These are phyloP conservation scores for Myoxocephalus aenaeus DNA, from an alignment of 2,797 vertebrate species.

Conservation along the genomic window DNA sequence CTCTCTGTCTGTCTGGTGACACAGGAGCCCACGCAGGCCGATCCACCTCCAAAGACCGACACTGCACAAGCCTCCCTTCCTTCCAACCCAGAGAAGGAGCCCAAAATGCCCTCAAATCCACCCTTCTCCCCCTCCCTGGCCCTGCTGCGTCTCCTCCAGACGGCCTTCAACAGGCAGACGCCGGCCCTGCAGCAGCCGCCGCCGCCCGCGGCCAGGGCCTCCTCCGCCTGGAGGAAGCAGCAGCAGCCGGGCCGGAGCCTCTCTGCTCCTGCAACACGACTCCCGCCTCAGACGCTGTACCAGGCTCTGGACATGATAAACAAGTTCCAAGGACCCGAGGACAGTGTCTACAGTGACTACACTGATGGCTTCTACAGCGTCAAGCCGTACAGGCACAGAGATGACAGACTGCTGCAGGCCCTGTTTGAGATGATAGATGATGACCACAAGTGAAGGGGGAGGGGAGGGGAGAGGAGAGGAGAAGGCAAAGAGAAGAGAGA, in stretches of 20 bases:
- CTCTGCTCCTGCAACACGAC: constrained; percentile 52
- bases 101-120: constrained; percentile 62
- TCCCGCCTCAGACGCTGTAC: constrained; percentile 86
- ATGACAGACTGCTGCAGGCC: constrained; percentile 94
- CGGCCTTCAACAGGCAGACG: constrained; percentile 88
- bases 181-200: constrained; percentile 53
- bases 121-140: constrained; percentile 79
- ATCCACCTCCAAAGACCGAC: constrained; percentile 45
- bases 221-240: constrained; percentile 50
- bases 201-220: constrained; percentile 23
- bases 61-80: constrained; percentile 49
- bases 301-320: constrained; percentile 92
- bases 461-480: not conserved
- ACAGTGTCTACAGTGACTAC: constrained; percentile 92
- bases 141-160: constrained; percentile 90
- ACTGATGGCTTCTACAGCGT: constrained; percentile 91
- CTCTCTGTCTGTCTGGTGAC: constrained; percentile 49
- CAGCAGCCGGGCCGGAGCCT: constrained; percentile 43
- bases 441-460: constrained; percentile 80
- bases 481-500: constrained; percentile 21
- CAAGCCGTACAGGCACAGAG: constrained; percentile 93
- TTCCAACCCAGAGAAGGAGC: constrained; percentile 57
- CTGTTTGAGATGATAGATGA: constrained; percentile 91
- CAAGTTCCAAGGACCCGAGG: constrained; percentile 84
- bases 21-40: constrained; percentile 70